Evolutionary conservation across 2,888 invertebrate genomes (phyloP), one percentile per base, ranked within the genome.

Genomic region (Nudaria mundana): DNA sequence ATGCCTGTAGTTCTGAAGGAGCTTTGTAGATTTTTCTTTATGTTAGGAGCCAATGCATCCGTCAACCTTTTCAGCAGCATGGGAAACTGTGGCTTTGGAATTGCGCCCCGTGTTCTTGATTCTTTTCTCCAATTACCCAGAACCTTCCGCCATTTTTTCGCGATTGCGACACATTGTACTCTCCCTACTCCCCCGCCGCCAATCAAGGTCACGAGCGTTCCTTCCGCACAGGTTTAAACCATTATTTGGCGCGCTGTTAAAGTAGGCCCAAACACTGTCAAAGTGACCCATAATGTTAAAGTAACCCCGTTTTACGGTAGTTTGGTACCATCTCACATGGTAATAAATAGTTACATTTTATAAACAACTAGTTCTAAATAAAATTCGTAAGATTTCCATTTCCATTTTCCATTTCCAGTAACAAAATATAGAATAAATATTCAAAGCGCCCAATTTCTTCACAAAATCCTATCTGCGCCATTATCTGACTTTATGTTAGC

Each of bases 391-490:
- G n/a, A n/a, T n/a, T n/a, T n/a, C n/a, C n/a, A n/a, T n/a, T n/a
- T n/a, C n/a, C 20, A 8, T 22, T 12, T 20, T 5, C 20, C 13
- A n/a, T 22, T 22, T 5, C 14, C 10, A 24, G 23, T 10, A 4
- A 24, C 11, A 32, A 32, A 26, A 32, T 22, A 32, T n/a, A 12
- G 7, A 15, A n/a, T 23, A 20, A 20, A 14, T 33, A 33, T 29
- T 18, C 23, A 38, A 29, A 33, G 23, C 15, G 40, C 36, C 13
- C 26, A 28, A 29, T 39, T 29, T 33, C 24, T 40, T 24, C 34
- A 34, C 34, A 34, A 33, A 39, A 33, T 39, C 12, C 20, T 30
- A 40, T 40, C 34, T 14, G 18, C 22, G 10, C 29, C 29, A 34
- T 34, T 23, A 34, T 34, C 40, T 30, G 3, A 30, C 18, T 39